Percentiles rank a stretch among this genome's conserved stretches.
phyloP scores from a whole-genome alignment of 2,113 vertebrate genomes.

The Podiceps cristatus region DNA sequence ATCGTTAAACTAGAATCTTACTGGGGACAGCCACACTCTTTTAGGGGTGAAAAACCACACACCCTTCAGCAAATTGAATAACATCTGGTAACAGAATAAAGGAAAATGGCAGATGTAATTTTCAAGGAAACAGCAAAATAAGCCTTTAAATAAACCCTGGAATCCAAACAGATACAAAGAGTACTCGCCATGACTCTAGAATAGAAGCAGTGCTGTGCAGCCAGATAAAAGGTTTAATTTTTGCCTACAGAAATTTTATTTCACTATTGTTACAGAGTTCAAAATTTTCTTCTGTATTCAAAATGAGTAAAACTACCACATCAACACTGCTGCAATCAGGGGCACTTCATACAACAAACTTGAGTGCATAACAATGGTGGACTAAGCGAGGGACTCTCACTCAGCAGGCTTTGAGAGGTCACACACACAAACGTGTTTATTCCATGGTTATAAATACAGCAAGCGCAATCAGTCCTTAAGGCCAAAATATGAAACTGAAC shows the following conservation, averaged over 20 bases:
- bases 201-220: neutral
- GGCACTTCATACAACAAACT: neutral
- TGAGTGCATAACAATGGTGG: rapidly evolving
- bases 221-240: neutral
- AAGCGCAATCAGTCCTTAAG: neutral
- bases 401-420: neutral
- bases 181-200: neutral
- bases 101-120: neutral
- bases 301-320: neutral
- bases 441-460: neutral
- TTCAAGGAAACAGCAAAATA: neutral
- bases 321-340: neutral
- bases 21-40: neutral
- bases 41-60: neutral
- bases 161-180: neutral
- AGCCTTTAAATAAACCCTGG: neutral
- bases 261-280: neutral
- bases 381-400: neutral
- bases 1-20: neutral
- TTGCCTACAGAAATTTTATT: neutral
- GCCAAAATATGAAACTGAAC: neutral
- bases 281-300: neutral
- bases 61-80: neutral
- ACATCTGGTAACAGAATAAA: neutral
- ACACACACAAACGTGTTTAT: neutral